Evolutionary conservation across 2,113 vertebrate species (phyloP).

Genomic region (Zosterops lateralis): DNA sequence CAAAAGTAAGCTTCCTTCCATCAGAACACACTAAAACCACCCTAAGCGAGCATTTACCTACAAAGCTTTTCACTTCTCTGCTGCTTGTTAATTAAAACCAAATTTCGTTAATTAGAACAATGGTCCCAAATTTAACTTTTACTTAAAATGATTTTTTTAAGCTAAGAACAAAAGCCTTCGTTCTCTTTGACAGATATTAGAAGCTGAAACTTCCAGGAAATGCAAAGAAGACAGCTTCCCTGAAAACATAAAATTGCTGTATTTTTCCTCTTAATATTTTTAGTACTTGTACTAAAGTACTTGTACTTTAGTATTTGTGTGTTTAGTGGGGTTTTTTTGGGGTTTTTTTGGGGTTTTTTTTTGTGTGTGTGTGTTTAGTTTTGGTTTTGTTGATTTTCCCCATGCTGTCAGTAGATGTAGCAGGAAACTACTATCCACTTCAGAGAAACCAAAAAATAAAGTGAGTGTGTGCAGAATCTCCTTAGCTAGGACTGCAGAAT

Average conservation of each 20-base stretch:
- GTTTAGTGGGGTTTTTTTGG: too few relatives aligned
- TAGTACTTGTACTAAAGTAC: neutral
- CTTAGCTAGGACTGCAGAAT: neutral
- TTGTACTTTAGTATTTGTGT: neutral
- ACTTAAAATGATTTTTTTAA: neutral
- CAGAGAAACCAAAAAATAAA: neutral
- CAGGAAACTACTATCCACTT: neutral
- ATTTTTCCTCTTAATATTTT: neutral
- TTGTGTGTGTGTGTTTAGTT: neutral
- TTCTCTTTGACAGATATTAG: neutral
- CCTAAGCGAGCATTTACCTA: neutral
- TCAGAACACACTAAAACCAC: neutral
- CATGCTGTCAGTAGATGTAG: neutral
- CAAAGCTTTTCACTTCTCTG: neutral
- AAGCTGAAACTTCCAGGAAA: neutral
- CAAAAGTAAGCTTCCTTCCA: neutral
- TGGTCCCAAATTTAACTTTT: neutral
- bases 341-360: too few relatives aligned
- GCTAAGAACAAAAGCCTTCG: neutral
- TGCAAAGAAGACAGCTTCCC: neutral
- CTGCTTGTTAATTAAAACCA: neutral
- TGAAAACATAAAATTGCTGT: neutral
- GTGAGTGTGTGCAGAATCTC: neutral
- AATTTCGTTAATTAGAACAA: neutral
- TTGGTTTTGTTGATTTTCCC: neutral